These are phyloP conservation scores for Xylota sylvarum DNA, from an alignment of 2,888 invertebrate genomes.

Conservation along the genomic window DNA sequence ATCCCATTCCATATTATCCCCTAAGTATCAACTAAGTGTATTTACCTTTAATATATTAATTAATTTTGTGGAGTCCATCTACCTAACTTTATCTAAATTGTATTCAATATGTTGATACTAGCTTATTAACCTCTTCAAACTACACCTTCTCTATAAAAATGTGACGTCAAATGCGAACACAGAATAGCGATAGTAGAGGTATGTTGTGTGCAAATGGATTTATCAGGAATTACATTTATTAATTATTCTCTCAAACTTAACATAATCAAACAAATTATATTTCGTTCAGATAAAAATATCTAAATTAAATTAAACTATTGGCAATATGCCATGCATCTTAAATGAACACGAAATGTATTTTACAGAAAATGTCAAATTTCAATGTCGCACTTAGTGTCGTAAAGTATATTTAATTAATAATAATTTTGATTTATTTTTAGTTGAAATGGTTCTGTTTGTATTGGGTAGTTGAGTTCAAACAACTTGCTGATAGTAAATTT, in stretches of 20 bases:
- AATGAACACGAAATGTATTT: neutral
- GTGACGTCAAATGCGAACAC: neutral
- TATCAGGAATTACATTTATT: constrained; percentile 7
- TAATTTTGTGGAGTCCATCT: neutral
- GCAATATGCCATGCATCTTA: neutral
- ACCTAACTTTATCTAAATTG: constrained; percentile 1
- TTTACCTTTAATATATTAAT: neutral
- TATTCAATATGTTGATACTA: neutral
- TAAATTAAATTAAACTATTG: neutral
- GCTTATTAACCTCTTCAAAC: neutral
- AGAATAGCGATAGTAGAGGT: neutral
- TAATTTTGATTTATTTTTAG: no score
- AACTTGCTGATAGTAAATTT: neutral
- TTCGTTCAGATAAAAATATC: neutral
- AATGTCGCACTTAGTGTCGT: no score
- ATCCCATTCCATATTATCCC: neutral
- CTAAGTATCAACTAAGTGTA: neutral
- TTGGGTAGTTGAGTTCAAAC: no score
- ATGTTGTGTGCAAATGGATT: neutral
- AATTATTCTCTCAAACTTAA: neutral
- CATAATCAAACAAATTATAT: constrained; percentile 6
- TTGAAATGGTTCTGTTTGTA: no score
- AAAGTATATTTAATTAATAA: no score
- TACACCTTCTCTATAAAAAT: neutral
- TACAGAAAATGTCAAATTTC: neutral